These are phyloP conservation scores for Zosterops hypoxanthus DNA, from an alignment of 2,113 vertebrate species.

Conservation along the genomic window DNA sequence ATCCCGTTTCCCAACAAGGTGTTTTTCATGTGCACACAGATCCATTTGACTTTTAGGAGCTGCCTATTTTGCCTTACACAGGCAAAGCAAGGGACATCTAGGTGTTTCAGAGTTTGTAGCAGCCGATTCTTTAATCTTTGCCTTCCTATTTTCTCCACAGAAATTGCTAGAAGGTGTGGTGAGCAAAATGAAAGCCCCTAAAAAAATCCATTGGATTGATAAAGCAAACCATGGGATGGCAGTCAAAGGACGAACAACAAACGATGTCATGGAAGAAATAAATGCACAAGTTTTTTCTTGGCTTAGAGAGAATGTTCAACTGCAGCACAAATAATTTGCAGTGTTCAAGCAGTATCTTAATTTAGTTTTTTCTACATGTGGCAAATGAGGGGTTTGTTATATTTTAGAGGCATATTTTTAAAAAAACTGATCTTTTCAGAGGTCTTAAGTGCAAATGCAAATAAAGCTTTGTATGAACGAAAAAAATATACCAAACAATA, in stretches of 20 bases:
- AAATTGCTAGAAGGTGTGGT: constrained; percentile 77
- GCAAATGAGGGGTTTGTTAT: neutral
- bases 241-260: constrained; percentile 81
- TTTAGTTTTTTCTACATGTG: neutral
- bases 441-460: neutral
- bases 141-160: constrained; percentile 62
- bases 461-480: neutral
- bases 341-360: neutral
- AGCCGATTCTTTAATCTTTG: neutral
- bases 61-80: neutral
- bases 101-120: neutral
- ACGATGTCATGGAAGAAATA: constrained; percentile 85
- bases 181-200: constrained; percentile 82
- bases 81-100: neutral
- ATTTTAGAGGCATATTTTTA: neutral
- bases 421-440: neutral
- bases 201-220: constrained; percentile 85
- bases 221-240: constrained; percentile 88
- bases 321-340: constrained; percentile 35
- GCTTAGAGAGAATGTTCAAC: constrained; percentile 76
- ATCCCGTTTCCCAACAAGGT: neutral
- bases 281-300: constrained; percentile 84
- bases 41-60: neutral
- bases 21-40: neutral
- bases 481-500: neutral